phyloP scores from a whole-genome alignment of 2,888 invertebrate species.

The Nemurella pictetii region DNA sequence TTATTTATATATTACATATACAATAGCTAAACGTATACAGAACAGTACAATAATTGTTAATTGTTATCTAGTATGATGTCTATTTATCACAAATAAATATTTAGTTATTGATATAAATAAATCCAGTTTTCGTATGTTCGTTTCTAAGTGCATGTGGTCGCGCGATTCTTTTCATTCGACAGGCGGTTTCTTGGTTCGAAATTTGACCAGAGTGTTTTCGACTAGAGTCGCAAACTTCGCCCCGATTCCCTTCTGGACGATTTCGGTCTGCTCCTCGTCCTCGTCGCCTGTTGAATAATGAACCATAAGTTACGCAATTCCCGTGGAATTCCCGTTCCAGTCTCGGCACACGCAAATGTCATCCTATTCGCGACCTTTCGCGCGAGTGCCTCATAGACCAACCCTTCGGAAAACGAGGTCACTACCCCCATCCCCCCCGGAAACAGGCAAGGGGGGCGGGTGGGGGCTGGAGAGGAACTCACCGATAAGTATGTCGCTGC shows the following conservation, averaged over 20 bases:
- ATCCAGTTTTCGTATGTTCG: not conserved
- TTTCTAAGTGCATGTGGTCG: not conserved
- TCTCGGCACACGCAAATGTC: not conserved
- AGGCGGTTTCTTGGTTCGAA: constrained; percentile 30
- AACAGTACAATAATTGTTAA: constrained; percentile 6
- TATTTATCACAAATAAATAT: not conserved
- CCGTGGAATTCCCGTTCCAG: not conserved
- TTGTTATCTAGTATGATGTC: not conserved
- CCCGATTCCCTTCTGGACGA: constrained; percentile 16
- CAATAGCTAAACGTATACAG: not conserved
- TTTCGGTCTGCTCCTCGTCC: not conserved
- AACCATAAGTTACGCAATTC: not conserved
- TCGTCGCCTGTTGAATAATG: constrained; percentile 15
- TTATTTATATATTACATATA: not conserved
- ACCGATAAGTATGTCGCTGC: constrained; percentile 46
- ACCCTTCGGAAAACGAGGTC: not conserved
- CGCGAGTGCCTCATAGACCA: not conserved
- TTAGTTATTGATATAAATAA: constrained; percentile 1
- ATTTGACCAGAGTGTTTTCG: constrained; percentile 30
- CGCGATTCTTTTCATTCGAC: not conserved
- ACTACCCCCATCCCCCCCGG: too few relatives aligned
- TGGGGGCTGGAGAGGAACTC: constrained; percentile 9
- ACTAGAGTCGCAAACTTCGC: constrained; percentile 30
- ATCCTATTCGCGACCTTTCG: not conserved
- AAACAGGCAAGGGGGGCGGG: too few relatives aligned